Evolutionary conservation across 2,888 invertebrate species (phyloP).

Genomic region (Ormyrus thymus): DNA sequence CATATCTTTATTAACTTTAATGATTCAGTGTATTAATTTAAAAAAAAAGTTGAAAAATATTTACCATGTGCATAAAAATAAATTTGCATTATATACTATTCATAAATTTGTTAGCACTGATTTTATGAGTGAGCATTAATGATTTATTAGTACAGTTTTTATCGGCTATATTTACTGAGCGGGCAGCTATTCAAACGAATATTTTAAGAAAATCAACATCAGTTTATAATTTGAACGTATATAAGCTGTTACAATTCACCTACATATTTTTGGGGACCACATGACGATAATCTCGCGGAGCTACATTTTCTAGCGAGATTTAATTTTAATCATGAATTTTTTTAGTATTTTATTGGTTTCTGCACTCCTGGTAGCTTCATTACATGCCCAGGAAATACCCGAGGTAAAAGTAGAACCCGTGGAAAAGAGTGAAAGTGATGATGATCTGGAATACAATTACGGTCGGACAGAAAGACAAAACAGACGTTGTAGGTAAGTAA

Average conservation of each 20-base stretch:
- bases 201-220: background rate
- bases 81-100: too few species aligned
- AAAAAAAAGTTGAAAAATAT: background rate
- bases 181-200: conserved; percentile 25
- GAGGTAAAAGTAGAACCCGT: background rate
- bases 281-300: background rate
- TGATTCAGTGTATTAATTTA: background rate
- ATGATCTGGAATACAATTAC: too few species aligned
- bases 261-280: background rate
- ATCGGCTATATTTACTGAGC: too few species aligned
- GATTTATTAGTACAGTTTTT: background rate
- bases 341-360: background rate
- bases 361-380: background rate
- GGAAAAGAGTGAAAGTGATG: background rate
- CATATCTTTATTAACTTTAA: background rate
- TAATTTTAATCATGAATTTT: conserved; percentile 11
- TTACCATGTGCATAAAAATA: background rate
- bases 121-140: conserved; percentile 10
- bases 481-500: conserved; percentile 29
- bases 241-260: background rate
- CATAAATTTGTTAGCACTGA: background rate
- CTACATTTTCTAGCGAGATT: background rate
- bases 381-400: background rate
- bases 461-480: background rate
- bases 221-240: background rate